Percentiles rank a stretch among this genome's conserved stretches.
Conservation (phyloP, 2,888 invertebrate species). For the Nematopogon swammerdamellus region DNA sequence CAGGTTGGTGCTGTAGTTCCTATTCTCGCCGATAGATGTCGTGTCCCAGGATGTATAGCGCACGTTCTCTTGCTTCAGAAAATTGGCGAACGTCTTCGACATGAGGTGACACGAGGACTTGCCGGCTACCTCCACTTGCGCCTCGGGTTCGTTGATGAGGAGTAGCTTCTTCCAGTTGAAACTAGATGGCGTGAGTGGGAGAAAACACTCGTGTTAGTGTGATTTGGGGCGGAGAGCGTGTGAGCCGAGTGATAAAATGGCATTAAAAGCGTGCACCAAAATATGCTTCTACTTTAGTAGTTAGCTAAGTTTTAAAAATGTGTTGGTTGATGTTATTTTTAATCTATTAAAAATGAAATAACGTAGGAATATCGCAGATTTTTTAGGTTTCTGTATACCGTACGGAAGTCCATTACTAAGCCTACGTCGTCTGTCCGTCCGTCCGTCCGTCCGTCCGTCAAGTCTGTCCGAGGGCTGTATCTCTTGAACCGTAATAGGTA, state of each 20-base stretch:
- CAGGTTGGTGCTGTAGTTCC: constrained; percentile 59
- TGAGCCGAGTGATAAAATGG: background rate
- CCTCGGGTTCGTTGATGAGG: constrained; percentile 69
- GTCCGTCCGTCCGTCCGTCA: too few relatives aligned
- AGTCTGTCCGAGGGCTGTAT: too few relatives aligned
- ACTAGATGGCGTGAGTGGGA: constrained; percentile 48
- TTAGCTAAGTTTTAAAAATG: too few relatives aligned
- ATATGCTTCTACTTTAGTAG: too few relatives aligned
- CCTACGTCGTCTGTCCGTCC: too few relatives aligned
- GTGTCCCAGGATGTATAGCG: constrained; percentile 61
- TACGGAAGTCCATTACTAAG: too few relatives aligned
- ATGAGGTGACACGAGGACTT: constrained; percentile 71
- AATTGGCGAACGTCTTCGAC: constrained; percentile 68
- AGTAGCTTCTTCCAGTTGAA: constrained; percentile 67
- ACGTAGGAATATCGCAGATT: too few relatives aligned
- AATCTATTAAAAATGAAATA: too few relatives aligned
- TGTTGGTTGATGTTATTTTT: too few relatives aligned
- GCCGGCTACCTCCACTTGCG: constrained; percentile 65
- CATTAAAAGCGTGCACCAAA: background rate
- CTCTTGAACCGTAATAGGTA: too few relatives aligned
- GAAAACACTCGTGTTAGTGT: constrained; percentile 33
- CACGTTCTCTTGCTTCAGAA: constrained; percentile 40
- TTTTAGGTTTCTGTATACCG: too few relatives aligned
- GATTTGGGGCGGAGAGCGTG: background rate
- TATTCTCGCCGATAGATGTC: constrained; percentile 43